Conservation (phyloP, 2,113 vertebrate species). For the Lanius collurio region DNA sequence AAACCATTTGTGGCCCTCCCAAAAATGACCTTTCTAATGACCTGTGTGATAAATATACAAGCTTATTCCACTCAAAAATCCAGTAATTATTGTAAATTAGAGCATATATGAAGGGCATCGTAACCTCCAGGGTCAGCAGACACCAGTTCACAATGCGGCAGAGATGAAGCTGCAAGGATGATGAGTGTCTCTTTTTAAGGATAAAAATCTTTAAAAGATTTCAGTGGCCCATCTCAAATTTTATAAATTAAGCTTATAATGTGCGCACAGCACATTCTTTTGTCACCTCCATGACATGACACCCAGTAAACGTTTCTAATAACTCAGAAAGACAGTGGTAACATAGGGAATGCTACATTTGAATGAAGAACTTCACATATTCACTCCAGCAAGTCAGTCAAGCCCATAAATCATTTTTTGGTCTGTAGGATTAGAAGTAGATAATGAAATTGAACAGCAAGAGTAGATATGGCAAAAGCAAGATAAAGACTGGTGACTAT, state of each 20-base stretch:
- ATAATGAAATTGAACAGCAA: background rate
- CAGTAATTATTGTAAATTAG: background rate
- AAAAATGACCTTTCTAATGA: background rate
- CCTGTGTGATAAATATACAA: background rate
- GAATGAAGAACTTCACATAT: background rate
- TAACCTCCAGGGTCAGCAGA: background rate
- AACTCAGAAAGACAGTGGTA: slow-evolving; percentile 14
- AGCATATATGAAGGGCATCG: background rate
- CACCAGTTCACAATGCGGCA: background rate
- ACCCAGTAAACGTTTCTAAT: slow-evolving; percentile 7
- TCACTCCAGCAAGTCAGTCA: background rate
- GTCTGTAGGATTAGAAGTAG: background rate
- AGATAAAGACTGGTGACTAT: background rate
- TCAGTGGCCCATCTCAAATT: background rate
- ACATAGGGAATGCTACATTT: background rate
- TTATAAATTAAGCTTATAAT: background rate
- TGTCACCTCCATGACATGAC: background rate
- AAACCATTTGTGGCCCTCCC: background rate
- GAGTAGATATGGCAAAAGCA: background rate
- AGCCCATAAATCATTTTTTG: background rate
- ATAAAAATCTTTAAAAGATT: background rate
- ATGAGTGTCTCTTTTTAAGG: background rate
- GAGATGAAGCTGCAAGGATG: background rate
- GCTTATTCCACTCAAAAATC: background rate
- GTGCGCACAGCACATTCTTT: background rate